Evolutionary conservation across 2,797 vertebrate genomes (phyloP), one percentile per base, ranked within the genome.

Genomic region (Enteromius radiatus): DNA sequence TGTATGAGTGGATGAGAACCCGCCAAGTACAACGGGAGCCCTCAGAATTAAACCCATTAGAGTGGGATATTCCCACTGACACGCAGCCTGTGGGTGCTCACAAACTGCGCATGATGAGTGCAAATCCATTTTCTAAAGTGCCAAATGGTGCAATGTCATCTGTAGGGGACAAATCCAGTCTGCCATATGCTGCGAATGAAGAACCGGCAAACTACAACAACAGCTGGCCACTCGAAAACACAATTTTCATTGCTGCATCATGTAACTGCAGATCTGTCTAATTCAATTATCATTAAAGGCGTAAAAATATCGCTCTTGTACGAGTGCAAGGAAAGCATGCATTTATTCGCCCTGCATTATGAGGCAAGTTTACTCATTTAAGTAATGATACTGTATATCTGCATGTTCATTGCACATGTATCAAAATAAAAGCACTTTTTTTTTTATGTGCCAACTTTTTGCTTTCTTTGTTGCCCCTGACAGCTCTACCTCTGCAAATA

Each of bases 131-230:
- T 83, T 79, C 68, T 86, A 86, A 87, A 84, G 87, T 86, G 80
- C 74, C 86, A 87, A 85, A 82, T 86, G 76, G 77, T 90, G 87
- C 87, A 90, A 89, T 87, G 89, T 91, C 88, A 89, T 84, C 85
- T 84, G 59, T 83, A 85, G 84, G 85, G 85, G 86, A 86, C 70
- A 82, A 86, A 89, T 84, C 56, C 84, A 82, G 89, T 82, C 82
- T 79, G 64, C 86, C 76, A 78, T 86, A 89, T 85, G 87, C 81
- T 89, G 74, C 19, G 28, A 83, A 87, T 84, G 82, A 87, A 88
- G 65, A 80, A 74, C 70, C 36, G 43, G 64, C 73, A 85, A 84
- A 73, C 77, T 86, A 88, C 64, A 65, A 78, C n/a, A 89, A 88
- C 90, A 91, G 87, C 83, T 91, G 88, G 85, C 68, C 83, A 84